phyloP scores from a whole-genome alignment of 2,797 vertebrate genomes.

The Luscinia megarhynchos region DNA sequence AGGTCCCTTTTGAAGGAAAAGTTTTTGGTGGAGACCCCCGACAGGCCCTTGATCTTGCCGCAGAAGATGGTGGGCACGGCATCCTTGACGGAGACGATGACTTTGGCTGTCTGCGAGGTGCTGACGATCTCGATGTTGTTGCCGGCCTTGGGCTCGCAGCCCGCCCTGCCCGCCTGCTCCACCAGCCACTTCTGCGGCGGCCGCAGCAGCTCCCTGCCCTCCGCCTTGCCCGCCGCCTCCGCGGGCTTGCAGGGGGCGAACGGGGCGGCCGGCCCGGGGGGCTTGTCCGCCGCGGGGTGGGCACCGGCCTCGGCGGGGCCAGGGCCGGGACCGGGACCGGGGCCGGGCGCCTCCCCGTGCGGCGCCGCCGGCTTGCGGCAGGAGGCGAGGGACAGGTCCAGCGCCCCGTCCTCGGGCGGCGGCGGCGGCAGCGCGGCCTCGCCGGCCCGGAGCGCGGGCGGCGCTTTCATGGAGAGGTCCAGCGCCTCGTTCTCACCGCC shows the following conservation, averaged over 20 bases:
- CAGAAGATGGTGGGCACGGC: slow-evolving; percentile 95
- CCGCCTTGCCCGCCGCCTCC: slow-evolving; percentile 76
- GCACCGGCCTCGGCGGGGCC: background rate
- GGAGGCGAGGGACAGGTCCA: slow-evolving; percentile 89
- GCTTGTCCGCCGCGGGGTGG: slow-evolving; percentile 70
- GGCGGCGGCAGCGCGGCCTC: slow-evolving; percentile 58
- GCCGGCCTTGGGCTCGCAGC: slow-evolving; percentile 75
- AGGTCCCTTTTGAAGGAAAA: slow-evolving; percentile 96
- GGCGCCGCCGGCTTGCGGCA: slow-evolving; percentile 78
- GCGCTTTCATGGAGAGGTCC: slow-evolving; percentile 89
- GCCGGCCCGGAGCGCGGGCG: slow-evolving; percentile 78
- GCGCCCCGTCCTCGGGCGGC: slow-evolving; percentile 82
- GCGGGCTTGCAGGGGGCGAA: slow-evolving; percentile 68
- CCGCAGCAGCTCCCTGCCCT: slow-evolving; percentile 85
- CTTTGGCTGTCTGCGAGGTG: slow-evolving; percentile 93
- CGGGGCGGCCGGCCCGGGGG: slow-evolving; percentile 55
- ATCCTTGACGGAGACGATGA: slow-evolving; percentile 97
- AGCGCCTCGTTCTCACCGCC: slow-evolving; percentile 87
- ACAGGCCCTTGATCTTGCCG: slow-evolving; percentile 96
- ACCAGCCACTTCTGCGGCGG: slow-evolving; percentile 90
- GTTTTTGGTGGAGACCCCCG: slow-evolving; percentile 97
- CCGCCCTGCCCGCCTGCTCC: slow-evolving; percentile 76
- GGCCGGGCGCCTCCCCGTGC: slow-evolving; percentile 22
- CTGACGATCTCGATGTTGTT: slow-evolving; percentile 89
- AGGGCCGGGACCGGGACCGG: accelerated